These are phyloP conservation scores for Thunnus maccoyii DNA, from an alignment of 2,113 vertebrate genomes.

Conservation along the genomic window DNA sequence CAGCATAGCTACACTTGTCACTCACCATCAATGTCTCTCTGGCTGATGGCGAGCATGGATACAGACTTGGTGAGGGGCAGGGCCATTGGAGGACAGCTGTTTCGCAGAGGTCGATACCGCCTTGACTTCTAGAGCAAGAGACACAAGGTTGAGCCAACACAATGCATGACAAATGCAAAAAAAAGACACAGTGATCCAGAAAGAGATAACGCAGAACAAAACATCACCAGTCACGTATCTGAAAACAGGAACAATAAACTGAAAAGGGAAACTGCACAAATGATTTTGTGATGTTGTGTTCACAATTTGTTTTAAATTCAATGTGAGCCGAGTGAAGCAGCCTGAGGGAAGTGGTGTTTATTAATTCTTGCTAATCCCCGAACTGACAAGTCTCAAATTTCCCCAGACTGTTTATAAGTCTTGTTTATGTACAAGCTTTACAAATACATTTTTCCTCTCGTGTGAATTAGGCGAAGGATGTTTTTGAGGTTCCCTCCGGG, in stretches of 20 bases:
- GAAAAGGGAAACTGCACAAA: slow-evolving; percentile 46
- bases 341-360: slow-evolving; percentile 50
- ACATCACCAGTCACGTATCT: not conserved
- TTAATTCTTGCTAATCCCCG: slow-evolving; percentile 63
- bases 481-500: slow-evolving; percentile 7
- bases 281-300: slow-evolving; percentile 24
- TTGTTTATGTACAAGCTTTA: slow-evolving; percentile 48
- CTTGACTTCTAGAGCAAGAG: slow-evolving; percentile 74
- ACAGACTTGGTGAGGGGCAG: slow-evolving; percentile 95
- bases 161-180: not conserved
- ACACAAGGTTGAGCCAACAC: slow-evolving; percentile 10
- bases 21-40: slow-evolving; percentile 91
- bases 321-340: slow-evolving; percentile 15
- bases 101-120: slow-evolving; percentile 73
- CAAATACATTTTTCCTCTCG: slow-evolving; percentile 23
- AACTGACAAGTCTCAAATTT: slow-evolving; percentile 41
- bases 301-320: slow-evolving; percentile 38
- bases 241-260: slow-evolving; percentile 48
- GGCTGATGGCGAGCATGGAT: slow-evolving; percentile 93
- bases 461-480: slow-evolving; percentile 29
- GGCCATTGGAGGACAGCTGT: slow-evolving; percentile 86
- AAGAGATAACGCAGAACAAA: slow-evolving; percentile 23
- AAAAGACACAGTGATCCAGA: not conserved
- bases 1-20: not conserved
- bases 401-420: slow-evolving; percentile 34